Evolutionary conservation across 2,797 vertebrate genomes (phyloP).

Genomic region (Morus bassanus): DNA sequence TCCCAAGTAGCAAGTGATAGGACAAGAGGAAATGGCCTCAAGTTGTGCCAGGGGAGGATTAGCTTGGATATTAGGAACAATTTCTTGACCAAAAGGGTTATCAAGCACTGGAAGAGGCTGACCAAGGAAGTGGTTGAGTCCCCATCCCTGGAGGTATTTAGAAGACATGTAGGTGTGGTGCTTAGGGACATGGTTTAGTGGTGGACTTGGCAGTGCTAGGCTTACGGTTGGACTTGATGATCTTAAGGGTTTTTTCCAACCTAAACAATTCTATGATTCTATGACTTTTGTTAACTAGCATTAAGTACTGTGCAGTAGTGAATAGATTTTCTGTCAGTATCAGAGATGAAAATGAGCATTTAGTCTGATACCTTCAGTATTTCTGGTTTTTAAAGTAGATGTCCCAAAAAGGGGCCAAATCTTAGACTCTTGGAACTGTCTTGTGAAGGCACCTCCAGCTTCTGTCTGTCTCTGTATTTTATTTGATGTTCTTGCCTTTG

Average conservation of each 20-base stretch:
- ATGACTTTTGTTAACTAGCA: not conserved
- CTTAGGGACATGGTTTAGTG: not conserved
- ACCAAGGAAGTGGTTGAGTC: not conserved
- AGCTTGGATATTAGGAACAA: not conserved
- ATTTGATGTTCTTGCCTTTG: not conserved
- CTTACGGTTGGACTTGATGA: fast-evolving
- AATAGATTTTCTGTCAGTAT: not conserved
- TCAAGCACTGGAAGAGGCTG: not conserved
- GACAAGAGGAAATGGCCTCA: too few relatives aligned
- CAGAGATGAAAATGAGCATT: not conserved
- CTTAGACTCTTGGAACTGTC: not conserved
- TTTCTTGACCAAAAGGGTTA: not conserved
- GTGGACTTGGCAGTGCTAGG: not conserved
- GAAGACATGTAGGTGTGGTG: not conserved
- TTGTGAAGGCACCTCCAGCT: not conserved
- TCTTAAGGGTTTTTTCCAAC: not conserved
- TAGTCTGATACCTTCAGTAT: not conserved
- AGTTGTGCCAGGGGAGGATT: not conserved
- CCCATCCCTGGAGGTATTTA: not conserved
- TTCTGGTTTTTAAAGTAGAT: not conserved
- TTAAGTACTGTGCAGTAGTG: not conserved
- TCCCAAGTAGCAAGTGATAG: too few relatives aligned
- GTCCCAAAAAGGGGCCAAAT: not conserved
- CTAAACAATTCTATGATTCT: not conserved
- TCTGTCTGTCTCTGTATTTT: not conserved